Percentiles rank a stretch among this genome's conserved stretches.
These are phyloP conservation scores for Pseudomyrmex sp. DNA, from an alignment of 1,140 invertebrate genomes.

Conservation along the genomic window DNA sequence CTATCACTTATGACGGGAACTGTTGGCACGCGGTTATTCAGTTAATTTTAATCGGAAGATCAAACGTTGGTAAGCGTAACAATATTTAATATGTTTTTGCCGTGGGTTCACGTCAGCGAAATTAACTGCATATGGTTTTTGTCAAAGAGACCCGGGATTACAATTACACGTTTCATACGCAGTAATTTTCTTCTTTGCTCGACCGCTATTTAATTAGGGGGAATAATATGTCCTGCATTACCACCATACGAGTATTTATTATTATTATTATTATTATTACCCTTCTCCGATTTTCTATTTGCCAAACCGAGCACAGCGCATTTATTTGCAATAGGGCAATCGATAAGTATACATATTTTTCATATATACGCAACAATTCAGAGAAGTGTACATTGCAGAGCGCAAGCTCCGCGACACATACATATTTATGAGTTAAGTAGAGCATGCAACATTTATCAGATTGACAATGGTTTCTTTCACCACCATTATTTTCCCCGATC, in stretches of 20 bases:
- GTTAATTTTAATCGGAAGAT: conserved; percentile 31
- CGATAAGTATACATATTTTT: conserved; percentile 27
- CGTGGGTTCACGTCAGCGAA: neutral
- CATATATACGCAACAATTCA: conserved; percentile 26
- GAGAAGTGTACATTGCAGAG: conserved; percentile 13
- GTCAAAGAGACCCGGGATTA: conserved; percentile 9
- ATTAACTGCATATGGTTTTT: neutral
- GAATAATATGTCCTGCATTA: neutral
- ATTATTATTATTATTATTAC: conserved; percentile 34
- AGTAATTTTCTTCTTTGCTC: neutral
- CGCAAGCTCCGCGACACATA: neutral
- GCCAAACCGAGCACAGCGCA: neutral
- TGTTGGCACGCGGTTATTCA: neutral
- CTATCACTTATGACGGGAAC: neutral
- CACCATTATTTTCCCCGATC: conserved; percentile 33
- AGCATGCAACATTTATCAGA: conserved; percentile 56
- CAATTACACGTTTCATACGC: conserved; percentile 23
- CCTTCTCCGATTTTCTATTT: neutral
- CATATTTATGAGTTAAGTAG: conserved; percentile 36
- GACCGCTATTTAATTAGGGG: conserved; percentile 18
- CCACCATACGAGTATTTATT: neutral
- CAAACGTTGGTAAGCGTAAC: neutral
- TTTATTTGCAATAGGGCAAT: conserved; percentile 26
- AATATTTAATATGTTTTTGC: conserved; percentile 3
- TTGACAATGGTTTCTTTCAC: conserved; percentile 45